These are phyloP conservation scores for Ciconia nigra DNA, from an alignment of 2,797 vertebrate genomes.

Conservation along the genomic window DNA sequence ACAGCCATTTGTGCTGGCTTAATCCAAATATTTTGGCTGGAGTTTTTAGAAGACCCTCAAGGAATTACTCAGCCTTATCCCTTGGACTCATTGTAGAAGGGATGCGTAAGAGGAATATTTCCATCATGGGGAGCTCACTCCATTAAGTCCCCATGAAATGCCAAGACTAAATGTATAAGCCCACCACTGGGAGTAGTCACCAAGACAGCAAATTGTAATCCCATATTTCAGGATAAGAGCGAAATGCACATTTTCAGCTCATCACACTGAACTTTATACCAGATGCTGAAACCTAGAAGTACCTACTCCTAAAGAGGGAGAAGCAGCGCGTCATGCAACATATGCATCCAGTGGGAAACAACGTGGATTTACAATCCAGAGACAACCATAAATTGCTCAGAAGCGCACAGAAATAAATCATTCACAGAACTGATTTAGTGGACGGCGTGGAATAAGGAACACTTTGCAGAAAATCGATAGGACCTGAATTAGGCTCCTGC, in stretches of 20 bases:
- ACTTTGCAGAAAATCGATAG: background rate
- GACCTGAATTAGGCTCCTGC: background rate
- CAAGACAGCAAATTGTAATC: background rate
- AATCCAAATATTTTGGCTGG: background rate
- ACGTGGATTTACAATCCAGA: background rate
- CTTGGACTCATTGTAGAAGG: background rate
- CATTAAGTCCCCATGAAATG: background rate
- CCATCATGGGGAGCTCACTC: background rate
- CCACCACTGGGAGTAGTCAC: background rate
- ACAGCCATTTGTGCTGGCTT: background rate
- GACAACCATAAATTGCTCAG: background rate
- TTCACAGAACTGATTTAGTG: background rate
- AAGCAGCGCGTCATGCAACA: background rate
- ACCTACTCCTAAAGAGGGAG: background rate
- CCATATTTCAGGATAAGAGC: background rate
- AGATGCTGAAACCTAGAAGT: background rate
- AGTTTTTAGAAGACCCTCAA: background rate
- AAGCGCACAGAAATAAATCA: background rate
- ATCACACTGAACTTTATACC: background rate
- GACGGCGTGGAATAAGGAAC: background rate
- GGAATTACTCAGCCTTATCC: background rate
- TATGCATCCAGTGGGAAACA: background rate
- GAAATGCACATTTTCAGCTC: background rate
- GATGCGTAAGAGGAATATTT: background rate
- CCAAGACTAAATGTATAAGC: background rate